Evolutionary conservation across 2,797 vertebrate species (phyloP).

Genomic region (Girardinus metallicus): DNA sequence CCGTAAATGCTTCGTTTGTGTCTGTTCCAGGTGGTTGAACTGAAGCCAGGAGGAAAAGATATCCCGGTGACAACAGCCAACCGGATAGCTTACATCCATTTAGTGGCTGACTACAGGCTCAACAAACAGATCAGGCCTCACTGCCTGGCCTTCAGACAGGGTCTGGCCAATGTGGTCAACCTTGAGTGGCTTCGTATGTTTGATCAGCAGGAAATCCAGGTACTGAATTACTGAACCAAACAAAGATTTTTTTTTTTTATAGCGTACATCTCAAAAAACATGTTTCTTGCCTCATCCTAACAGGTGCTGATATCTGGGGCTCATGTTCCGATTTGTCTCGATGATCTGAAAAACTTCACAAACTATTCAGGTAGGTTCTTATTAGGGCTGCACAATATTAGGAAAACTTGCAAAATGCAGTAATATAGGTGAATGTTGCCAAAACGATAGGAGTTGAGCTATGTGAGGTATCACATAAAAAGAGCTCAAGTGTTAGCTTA

Average conservation of each 20-base stretch:
- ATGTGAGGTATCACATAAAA: not conserved
- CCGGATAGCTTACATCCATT: constrained; percentile 96
- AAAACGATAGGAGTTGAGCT: not conserved
- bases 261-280: not conserved
- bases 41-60: constrained; percentile 93
- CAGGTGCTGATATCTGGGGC: constrained; percentile 98
- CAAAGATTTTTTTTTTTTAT: not conserved
- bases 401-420: not conserved
- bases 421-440: not conserved
- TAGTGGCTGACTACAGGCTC: constrained; percentile 94
- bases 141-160: constrained; percentile 94
- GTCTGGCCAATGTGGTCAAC: constrained; percentile 94
- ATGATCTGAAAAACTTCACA: constrained; percentile 96
- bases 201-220: constrained; percentile 98
- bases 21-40: constrained; percentile 89
- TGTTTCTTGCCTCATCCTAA: not conserved
- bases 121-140: constrained; percentile 97
- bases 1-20: not conserved
- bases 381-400: not conserved
- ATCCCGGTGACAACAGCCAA: constrained; percentile 95
- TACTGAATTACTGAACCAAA: constrained; percentile 49
- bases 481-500: not conserved
- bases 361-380: constrained; percentile 91
- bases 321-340: constrained; percentile 94
- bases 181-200: constrained; percentile 99